A percentile compares a stretch with the other conserved stretches of the same genome.
phyloP scores from a whole-genome alignment of 2,113 vertebrate genomes.

The Sylvietta virens region DNA sequence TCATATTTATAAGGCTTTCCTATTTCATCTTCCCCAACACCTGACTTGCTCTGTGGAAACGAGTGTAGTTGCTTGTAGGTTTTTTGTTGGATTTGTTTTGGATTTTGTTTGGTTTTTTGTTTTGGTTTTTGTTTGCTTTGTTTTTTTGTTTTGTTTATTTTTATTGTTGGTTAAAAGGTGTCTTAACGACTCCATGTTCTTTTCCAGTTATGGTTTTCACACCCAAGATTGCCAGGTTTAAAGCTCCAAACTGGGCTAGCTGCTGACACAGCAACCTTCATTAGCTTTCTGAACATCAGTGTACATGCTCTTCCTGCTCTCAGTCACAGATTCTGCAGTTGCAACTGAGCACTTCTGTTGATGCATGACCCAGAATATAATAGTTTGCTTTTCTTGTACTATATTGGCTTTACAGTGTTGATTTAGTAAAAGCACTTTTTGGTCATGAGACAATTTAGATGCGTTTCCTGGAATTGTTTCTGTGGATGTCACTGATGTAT shows the following conservation, averaged over 20 bases:
- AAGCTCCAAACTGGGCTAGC: neutral
- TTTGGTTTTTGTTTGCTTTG: neutral
- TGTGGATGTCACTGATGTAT: neutral
- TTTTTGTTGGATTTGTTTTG: neutral
- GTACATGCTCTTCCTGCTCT: neutral
- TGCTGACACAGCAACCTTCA: neutral
- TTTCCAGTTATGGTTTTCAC: neutral
- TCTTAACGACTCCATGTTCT: neutral
- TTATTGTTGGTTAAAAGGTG: neutral
- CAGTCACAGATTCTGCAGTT: neutral
- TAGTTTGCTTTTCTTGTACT: neutral
- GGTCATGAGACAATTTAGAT: neutral
- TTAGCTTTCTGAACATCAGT: neutral
- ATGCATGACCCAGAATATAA: neutral
- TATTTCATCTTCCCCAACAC: too few relatives aligned
- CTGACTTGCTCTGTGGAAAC: neutral
- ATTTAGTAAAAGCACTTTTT: constrained; percentile 18
- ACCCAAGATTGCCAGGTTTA: neutral
- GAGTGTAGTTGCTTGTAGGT: neutral
- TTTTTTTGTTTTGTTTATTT: neutral
- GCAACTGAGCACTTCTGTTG: neutral
- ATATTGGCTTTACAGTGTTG: neutral
- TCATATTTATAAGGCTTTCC: too few relatives aligned
- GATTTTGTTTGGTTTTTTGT: neutral
- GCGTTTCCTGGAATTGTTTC: neutral